Percentiles rank a stretch among this genome's conserved stretches.
These are phyloP conservation scores for Chromoteleia sp. DNA, from an alignment of 2,888 invertebrate species.

Conservation along the genomic window DNA sequence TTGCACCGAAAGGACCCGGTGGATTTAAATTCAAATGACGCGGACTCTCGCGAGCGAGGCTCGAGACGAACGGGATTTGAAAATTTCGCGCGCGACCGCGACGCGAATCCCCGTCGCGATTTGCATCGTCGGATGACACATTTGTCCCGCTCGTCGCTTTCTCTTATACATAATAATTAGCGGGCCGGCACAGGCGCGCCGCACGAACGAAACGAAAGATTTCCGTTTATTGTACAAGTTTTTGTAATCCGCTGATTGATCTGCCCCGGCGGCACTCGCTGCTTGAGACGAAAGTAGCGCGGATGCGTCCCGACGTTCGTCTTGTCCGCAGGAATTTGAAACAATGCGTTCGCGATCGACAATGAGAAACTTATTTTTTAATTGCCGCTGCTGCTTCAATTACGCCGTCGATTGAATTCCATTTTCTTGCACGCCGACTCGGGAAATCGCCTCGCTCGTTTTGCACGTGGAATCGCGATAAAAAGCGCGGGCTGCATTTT, in stretches of 20 bases:
- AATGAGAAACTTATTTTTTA: constrained; percentile 10
- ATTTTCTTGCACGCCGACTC: too few relatives aligned
- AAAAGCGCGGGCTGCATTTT: too few relatives aligned
- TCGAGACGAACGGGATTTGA: too few relatives aligned
- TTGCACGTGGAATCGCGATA: too few relatives aligned
- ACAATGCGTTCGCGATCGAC: constrained; percentile 26
- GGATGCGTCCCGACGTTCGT: constrained; percentile 10
- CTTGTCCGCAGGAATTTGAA: constrained; percentile 10
- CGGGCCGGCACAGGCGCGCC: constrained; percentile 2
- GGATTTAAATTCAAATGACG: constrained; percentile 45
- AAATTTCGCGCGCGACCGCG: constrained; percentile 32
- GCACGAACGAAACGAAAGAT: constrained; percentile 35
- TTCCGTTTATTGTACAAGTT: constrained; percentile 54
- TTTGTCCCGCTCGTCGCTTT: constrained; percentile 50
- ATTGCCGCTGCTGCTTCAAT: constrained; percentile 4
- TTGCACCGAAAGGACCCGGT: constrained; percentile 1
- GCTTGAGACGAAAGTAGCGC: constrained; percentile 29
- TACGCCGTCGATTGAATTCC: too few relatives aligned
- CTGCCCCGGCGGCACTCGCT: constrained; percentile 30
- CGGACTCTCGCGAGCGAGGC: background rate
- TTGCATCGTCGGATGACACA: constrained; percentile 33
- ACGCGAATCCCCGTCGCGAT: constrained; percentile 3
- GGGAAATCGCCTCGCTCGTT: too few relatives aligned
- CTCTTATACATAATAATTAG: constrained; percentile 61
- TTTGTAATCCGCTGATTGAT: constrained; percentile 56